Conservation (phyloP, 2,797 vertebrate species). For the Merluccius polli region DNA sequence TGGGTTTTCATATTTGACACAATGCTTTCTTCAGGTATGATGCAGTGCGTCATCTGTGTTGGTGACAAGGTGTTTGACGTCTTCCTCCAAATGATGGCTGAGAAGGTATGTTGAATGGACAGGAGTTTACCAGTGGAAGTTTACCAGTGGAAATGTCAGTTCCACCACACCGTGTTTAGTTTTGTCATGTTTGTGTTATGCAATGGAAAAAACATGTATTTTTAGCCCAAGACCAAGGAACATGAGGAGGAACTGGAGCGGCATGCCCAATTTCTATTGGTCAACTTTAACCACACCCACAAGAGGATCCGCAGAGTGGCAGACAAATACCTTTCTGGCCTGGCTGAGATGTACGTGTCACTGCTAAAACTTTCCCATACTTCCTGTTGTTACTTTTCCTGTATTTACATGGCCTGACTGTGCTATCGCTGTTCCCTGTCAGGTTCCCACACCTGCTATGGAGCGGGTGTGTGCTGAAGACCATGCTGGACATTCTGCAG, state of each 20-base stretch:
- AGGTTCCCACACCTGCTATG: conserved; percentile 96
- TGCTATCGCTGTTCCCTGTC: background rate
- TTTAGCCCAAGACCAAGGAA: conserved; percentile 93
- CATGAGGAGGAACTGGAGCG: conserved; percentile 94
- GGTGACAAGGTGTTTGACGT: conserved; percentile 97
- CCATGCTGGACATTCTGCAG: conserved; percentile 98
- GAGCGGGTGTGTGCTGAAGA: conserved; percentile 96
- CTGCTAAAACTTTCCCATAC: background rate
- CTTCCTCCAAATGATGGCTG: conserved; percentile 97
- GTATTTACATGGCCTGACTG: background rate
- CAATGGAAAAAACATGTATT: background rate
- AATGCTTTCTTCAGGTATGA: conserved; percentile 80
- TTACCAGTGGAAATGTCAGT: background rate
- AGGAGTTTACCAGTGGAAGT: background rate
- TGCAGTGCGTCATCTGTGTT: conserved; percentile 96
- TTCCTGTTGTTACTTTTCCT: background rate
- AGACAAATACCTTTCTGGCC: conserved; percentile 95
- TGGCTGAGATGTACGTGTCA: conserved; percentile 91
- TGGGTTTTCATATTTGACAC: background rate
- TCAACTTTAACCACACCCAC: conserved; percentile 98
- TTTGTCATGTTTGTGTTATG: background rate
- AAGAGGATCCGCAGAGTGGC: conserved; percentile 96
- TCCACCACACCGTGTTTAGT: too few species aligned
- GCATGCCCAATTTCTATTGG: conserved; percentile 91
- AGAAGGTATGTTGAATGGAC: conserved; percentile 77